A percentile compares a stretch with the other conserved stretches of the same genome.
Evolutionary conservation across 2,113 vertebrate genomes (phyloP).

Genomic region (Erinaceus europaeus): DNA sequence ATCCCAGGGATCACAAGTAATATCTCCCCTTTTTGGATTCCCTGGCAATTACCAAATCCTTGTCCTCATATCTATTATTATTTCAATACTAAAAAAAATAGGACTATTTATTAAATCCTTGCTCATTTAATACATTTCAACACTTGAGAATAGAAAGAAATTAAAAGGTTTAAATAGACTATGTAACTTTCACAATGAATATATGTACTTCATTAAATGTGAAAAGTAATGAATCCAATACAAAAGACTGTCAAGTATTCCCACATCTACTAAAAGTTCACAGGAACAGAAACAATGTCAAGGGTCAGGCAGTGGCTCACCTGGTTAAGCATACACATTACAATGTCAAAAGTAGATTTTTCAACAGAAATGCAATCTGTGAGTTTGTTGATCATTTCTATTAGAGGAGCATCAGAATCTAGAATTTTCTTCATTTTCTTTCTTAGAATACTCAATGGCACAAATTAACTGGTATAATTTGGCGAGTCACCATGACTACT

Average conservation of each 20-base stretch:
- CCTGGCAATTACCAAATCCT: not conserved
- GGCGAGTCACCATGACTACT: not conserved
- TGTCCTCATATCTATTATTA: not conserved
- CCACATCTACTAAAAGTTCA: not conserved
- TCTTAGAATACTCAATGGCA: no score
- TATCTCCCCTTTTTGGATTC: not conserved
- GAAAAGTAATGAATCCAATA: not conserved
- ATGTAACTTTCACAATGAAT: not conserved
- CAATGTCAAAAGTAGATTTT: no score
- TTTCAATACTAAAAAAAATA: not conserved
- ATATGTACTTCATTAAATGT: not conserved
- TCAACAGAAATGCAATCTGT: not conserved
- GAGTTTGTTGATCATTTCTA: not conserved
- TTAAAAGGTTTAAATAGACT: no score
- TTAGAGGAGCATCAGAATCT: not conserved
- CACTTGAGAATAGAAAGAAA: not conserved
- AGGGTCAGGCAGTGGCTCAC: no score
- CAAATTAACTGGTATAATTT: not conserved
- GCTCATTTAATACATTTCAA: not conserved
- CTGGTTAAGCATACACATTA: no score
- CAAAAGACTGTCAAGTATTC: not conserved
- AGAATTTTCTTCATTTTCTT: not conserved
- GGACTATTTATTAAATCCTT: not conserved
- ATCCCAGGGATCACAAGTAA: not conserved
- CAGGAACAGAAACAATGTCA: not conserved